Evolutionary conservation across 2,113 vertebrate genomes (phyloP).

Genomic region (Oryzias curvinotus): DNA sequence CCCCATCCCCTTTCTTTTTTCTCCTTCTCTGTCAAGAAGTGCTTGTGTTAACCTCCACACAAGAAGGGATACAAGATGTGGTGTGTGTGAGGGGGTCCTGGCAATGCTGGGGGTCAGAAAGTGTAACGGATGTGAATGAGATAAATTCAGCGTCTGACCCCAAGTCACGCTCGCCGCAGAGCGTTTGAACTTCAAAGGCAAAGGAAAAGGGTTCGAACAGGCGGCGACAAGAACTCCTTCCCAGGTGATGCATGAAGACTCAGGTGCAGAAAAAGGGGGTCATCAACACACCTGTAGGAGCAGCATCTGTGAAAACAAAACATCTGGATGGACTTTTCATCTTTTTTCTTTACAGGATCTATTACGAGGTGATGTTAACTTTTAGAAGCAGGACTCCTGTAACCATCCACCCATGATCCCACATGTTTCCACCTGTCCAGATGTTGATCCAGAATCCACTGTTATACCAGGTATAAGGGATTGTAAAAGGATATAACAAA

Average conservation of each 20-base stretch:
- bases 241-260: slow-evolving; percentile 1
- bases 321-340: too few relatives aligned
- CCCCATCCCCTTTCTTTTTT: slow-evolving; percentile 10
- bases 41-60: slow-evolving; percentile 75
- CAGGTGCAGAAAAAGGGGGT: neutral
- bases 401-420: too few relatives aligned
- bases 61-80: slow-evolving; percentile 69
- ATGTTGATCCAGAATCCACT: too few relatives aligned
- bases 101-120: slow-evolving; percentile 63
- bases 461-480: too few relatives aligned
- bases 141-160: slow-evolving; percentile 52
- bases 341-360: too few relatives aligned
- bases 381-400: too few relatives aligned
- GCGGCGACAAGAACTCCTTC: slow-evolving; percentile 7
- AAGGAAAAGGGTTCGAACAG: slow-evolving; percentile 29
- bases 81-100: slow-evolving; percentile 63
- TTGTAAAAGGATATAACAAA: too few relatives aligned
- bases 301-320: too few relatives aligned
- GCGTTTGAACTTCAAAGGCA: slow-evolving; percentile 41
- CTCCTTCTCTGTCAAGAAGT: slow-evolving; percentile 60
- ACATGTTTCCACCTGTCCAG: too few relatives aligned
- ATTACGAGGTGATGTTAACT: too few relatives aligned
- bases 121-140: slow-evolving; percentile 64
- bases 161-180: slow-evolving; percentile 56
- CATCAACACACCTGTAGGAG: too few relatives aligned